Conservation (phyloP, 2,888 invertebrate species). For the Muscina levida region DNA sequence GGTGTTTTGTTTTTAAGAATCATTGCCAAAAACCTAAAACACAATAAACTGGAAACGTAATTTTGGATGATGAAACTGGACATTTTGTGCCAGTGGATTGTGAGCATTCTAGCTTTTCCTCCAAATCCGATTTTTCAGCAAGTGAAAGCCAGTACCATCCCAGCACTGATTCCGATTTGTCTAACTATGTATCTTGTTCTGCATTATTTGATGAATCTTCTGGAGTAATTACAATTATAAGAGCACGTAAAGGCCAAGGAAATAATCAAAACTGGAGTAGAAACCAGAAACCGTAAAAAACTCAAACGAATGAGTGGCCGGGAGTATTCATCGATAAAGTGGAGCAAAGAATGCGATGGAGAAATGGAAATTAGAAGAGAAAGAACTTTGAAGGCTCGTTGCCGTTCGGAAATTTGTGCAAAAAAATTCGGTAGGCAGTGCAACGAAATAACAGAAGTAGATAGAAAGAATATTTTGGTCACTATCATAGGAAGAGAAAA, state of each 20-base stretch:
- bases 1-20: conserved; percentile 34
- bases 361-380: conserved; percentile 55
- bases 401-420: conserved; percentile 44
- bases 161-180: conserved; percentile 49
- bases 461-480: conserved; percentile 51
- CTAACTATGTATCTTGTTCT: conserved; percentile 49
- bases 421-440: conserved; percentile 57
- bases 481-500: conserved; percentile 52
- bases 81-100: conserved; percentile 21
- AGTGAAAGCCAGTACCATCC: conserved; percentile 30
- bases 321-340: conserved; percentile 51
- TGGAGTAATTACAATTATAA: conserved; percentile 55
- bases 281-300: conserved; percentile 54
- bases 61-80: conserved; percentile 35
- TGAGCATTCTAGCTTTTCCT: conserved; percentile 39
- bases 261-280: conserved; percentile 51
- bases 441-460: conserved; percentile 51
- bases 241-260: conserved; percentile 54
- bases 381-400: conserved; percentile 43
- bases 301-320: conserved; percentile 49
- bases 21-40: conserved; percentile 44
- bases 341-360: no score
- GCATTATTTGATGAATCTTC: conserved; percentile 55
- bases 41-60: conserved; percentile 48
- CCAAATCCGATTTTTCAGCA: conserved; percentile 42